A percentile compares a stretch with the other conserved stretches of the same genome.
These are phyloP conservation scores for Diglossa brunneiventris DNA, from an alignment of 2,113 vertebrate genomes.

Conservation along the genomic window DNA sequence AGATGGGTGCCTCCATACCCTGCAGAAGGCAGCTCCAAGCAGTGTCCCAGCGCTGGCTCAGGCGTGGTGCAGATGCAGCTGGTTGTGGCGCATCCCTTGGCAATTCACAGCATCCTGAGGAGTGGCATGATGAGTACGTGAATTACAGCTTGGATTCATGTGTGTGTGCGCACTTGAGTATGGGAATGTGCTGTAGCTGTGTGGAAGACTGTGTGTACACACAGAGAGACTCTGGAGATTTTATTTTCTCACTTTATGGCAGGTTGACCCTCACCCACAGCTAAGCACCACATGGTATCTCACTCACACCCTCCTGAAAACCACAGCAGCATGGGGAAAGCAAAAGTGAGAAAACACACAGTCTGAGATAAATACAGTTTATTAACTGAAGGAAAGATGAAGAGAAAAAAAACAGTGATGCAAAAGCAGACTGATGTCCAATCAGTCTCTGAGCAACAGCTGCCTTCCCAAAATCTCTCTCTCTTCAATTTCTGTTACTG, in stretches of 20 bases:
- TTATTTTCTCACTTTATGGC: not conserved
- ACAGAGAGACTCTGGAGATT: not conserved
- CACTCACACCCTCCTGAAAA: not conserved
- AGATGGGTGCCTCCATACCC: not conserved
- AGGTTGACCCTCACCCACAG: not conserved
- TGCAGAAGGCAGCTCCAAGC: not conserved
- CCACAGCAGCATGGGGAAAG: not conserved
- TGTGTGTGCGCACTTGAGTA: not conserved
- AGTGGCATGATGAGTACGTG: not conserved
- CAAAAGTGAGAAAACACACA: not conserved
- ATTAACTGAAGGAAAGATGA: not conserved
- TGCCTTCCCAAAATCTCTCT: not conserved
- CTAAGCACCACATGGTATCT: not conserved
- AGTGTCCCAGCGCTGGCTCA: not conserved
- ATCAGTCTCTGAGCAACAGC: not conserved
- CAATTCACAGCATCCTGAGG: not conserved
- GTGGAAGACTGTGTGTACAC: not conserved
- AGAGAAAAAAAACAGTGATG: not conserved
- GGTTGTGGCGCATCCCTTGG: not conserved
- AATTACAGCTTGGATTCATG: not conserved
- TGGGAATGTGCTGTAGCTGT: not conserved
- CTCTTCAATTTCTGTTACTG: not conserved
- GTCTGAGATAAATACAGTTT: not conserved
- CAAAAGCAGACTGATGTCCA: not conserved
- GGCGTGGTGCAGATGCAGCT: not conserved